Evolutionary conservation across 2,113 vertebrate genomes (phyloP), one percentile per base, ranked within the genome.

Genomic region (Ophthalmolycus amberensis): DNA sequence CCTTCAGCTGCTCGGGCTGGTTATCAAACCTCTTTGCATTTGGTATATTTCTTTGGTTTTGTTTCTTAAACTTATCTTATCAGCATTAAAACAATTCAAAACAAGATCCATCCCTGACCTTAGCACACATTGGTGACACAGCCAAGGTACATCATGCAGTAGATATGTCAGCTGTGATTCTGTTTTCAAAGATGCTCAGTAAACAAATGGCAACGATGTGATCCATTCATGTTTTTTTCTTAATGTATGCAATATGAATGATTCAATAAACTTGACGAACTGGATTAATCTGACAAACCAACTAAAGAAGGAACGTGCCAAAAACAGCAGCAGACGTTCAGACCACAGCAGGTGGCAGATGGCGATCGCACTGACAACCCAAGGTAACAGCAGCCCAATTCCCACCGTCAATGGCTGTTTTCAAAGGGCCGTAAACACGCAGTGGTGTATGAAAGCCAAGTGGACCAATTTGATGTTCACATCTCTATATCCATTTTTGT

Each of bases 341-440:
- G n/a, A 71, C 38, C 38, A 73, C 32, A 80, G 48, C 48, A 77
- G 63, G 69, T 60, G 69, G 40, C 44, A 40, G 64, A 73, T 69
- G 42, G 68, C 69, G 40, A 83, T 37, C 40, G 56, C 29, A 44
- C n/a, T 66, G 67, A 73, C 46, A 72, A 70, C 58, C 29, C 15
- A 58, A 67, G 56, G 37, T 58, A 77, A 67, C 25, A 12, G 18
- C 46, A 74, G 44, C 73, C 56, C 56, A 34, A 56, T 27, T 22
- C 25, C 18, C 59, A 67, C 22, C 5, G 14, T 10, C 64, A 42
- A 59, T 25, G 42, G 16, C 37, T 20, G 9, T 70, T 63, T 56
- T 65, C 69, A 8, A 54, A 58, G 68, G 12, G 25, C 15, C 64
- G 34, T 15, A 54, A 34, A 46, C 12, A 50, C 16, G 22, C 4